Evolutionary conservation across 2,888 invertebrate genomes (phyloP), one percentile per base, ranked within the genome.

Genomic region (Tholera decimalis): DNA sequence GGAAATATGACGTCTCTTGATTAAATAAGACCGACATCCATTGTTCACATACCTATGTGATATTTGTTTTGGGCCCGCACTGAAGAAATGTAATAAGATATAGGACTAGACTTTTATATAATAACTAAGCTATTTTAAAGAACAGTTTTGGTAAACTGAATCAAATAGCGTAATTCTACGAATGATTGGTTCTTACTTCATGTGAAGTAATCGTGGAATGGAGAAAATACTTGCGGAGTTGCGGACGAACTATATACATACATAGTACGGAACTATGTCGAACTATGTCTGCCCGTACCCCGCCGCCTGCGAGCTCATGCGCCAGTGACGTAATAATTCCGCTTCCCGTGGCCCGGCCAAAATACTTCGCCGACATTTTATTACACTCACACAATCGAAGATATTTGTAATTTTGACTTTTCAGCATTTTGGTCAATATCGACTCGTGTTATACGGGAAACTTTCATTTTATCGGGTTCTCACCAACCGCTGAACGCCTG

Each of bases 341-440:
- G 60, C 39, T 60, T 56, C 63, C 46, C 55, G 35, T 60, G 35
- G 54, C 61, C 54, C 62, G 35, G 62, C 67, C 51, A 78, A 69
- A 77, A 79, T 73, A 80, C 72, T 79, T 73, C 56, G 11, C 68
- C 54, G 49, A 68, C 67, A 64, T 79, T 80, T 83, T 79, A 79
- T 77, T 79, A 80, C 66, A 50, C 75, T 79, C 54, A 56, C 71
- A 67, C 66, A 67, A 68, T 71, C 61, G 35, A 64, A 69, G 59
- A 79, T 55, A 69, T 78, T 69, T 64, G 68, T 72, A 75, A 77
- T 75, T 72, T 66, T 73, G 68, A 79, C 58, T 78, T 79, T 78
- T 65, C 56, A 71, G 65, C 68, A 51, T 73, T 62, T 63, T 59
- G 24, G 51, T 55, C 60, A 65, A 77, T 69, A 62, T 57, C 62